Conservation (phyloP, 2,888 invertebrate genomes). For the Cerceris rybyensis region DNA sequence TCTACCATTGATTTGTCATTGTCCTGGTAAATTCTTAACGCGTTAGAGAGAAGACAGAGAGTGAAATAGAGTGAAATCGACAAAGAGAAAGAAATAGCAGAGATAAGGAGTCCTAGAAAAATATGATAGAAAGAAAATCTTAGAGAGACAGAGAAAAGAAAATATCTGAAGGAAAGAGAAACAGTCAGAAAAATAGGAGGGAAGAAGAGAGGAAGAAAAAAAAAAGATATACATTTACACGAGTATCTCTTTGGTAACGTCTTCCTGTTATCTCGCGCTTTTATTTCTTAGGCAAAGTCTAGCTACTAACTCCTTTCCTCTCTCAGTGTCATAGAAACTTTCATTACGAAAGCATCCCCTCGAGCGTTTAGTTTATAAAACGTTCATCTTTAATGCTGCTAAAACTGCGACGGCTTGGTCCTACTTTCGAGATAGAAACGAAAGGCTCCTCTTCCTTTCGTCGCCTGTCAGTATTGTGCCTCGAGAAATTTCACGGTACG, state of each 20-base stretch:
- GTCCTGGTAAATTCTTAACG: slow-evolving; percentile 45
- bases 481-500: slow-evolving; percentile 44
- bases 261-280: slow-evolving; percentile 56
- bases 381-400: slow-evolving; percentile 67
- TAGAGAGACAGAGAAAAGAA: slow-evolving; percentile 5
- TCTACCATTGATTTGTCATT: slow-evolving; percentile 67
- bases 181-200: not conserved
- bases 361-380: slow-evolving; percentile 67
- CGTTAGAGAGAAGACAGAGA: slow-evolving; percentile 43
- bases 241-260: slow-evolving; percentile 53
- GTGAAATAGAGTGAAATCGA: slow-evolving; percentile 28
- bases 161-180: slow-evolving; percentile 1
- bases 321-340: slow-evolving; percentile 55
- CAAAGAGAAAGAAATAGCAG: slow-evolving; percentile 6
- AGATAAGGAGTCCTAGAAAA: slow-evolving; percentile 1
- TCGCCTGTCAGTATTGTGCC: slow-evolving; percentile 33
- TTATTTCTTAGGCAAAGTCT: slow-evolving; percentile 56
- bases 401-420: slow-evolving; percentile 62
- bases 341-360: slow-evolving; percentile 58
- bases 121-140: not conserved
- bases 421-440: slow-evolving; percentile 41
- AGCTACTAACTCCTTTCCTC: slow-evolving; percentile 48
- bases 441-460: slow-evolving; percentile 31
- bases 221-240: slow-evolving; percentile 52
- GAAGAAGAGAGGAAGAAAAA: not conserved